Evolutionary conservation across 1,140 invertebrate species (phyloP), one percentile per base, ranked within the genome.

Genomic region (Pollicipes pollicipes): DNA sequence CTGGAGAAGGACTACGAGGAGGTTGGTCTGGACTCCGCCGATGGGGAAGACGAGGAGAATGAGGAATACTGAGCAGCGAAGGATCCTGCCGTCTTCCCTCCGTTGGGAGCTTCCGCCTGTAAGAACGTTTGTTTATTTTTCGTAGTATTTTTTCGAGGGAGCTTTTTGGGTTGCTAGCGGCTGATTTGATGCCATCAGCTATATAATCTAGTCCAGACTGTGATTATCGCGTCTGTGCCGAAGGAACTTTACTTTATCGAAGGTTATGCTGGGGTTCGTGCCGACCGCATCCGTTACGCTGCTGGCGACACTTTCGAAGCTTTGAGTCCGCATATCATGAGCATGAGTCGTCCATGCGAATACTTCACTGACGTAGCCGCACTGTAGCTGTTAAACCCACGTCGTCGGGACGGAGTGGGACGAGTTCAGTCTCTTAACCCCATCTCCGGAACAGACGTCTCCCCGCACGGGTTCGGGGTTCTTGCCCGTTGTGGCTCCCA

Each of bases 1-100:
- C 81, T 91, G 8, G 88, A 91, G 82, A 90, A 90, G 79, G 90
- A 92, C 79, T 91, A 91, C 79, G 88, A 90, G 80, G 88, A 90
- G 79, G 87, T 89, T 76, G 86, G 88, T 74, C 84, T 87, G 82
- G 86, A 90, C 81, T 78, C 80, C 28, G 77, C 77, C 69, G 78
- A 77, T 68, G 73, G 28, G 0, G 79, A 77, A 66, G 77, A 80
- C 69, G 80, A 79, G 73, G 80, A 80, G 30, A 81, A 79, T 31
- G 80, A 77, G 69, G 74, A 76, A 28, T 75, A 80, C 74, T 79
- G 79, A 64, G 30, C 3, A 24, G 6, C 2, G 13, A 21, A 10
- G 10, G 45, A 2, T 6, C 10, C 3, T 58, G 6, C 32, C 32
- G 4, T 58, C 24, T 24, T 58, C 45, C n/a, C n/a, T n/a, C n/a